Evolutionary conservation across 2,797 vertebrate genomes (phyloP).

Genomic region (Leuciscus waleckii): DNA sequence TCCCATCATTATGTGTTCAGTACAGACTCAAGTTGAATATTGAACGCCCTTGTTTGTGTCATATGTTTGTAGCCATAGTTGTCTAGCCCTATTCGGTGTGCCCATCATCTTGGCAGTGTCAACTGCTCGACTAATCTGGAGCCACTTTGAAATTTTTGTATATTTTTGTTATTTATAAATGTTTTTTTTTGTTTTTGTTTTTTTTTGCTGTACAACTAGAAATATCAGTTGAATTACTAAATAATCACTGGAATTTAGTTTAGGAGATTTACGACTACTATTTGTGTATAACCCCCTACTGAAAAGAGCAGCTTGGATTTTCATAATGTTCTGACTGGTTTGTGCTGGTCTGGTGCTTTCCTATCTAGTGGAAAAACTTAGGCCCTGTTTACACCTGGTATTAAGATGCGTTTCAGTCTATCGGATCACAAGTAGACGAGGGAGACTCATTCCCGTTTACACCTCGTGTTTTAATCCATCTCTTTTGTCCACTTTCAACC

Average conservation of each 20-base stretch:
- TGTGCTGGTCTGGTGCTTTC: slow-evolving; percentile 2
- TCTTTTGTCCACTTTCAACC: too few species aligned
- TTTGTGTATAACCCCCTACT: background rate
- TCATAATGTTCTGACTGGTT: background rate
- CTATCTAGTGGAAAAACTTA: background rate
- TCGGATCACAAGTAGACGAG: too few species aligned
- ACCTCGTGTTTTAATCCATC: too few species aligned
- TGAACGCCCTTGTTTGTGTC: slow-evolving; percentile 56
- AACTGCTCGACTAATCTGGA: slow-evolving; percentile 33
- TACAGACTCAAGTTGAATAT: slow-evolving; percentile 45
- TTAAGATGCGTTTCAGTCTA: too few species aligned
- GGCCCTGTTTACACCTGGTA: too few species aligned
- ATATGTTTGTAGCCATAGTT: slow-evolving; percentile 67
- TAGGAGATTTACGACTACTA: background rate
- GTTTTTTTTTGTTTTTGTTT: too few species aligned
- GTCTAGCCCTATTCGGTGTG: slow-evolving; percentile 43
- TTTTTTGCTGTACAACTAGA: slow-evolving; percentile 46
- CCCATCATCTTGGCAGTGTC: slow-evolving; percentile 53
- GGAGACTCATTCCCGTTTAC: too few species aligned
- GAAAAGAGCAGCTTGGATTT: slow-evolving; percentile 17
- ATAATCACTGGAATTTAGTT: slow-evolving; percentile 14
- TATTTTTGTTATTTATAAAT: too few species aligned
- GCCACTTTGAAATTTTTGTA: background rate
- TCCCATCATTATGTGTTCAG: slow-evolving; percentile 56
- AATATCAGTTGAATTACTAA: slow-evolving; percentile 4